phyloP scores from a whole-genome alignment of 2,888 invertebrate genomes.

The Alcis repandata region DNA sequence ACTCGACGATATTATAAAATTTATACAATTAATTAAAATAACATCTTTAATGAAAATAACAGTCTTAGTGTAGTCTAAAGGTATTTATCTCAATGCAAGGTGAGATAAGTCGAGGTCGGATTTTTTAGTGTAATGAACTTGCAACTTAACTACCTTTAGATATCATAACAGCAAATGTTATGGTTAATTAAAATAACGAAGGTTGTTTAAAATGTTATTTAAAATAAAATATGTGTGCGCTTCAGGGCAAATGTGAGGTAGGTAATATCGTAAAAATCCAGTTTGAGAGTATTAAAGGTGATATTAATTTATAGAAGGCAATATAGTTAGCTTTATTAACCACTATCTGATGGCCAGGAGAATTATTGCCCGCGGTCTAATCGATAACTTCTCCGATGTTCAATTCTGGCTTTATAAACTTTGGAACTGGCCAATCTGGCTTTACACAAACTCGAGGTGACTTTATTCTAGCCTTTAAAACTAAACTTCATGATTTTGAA shows the following conservation, averaged over 20 bases:
- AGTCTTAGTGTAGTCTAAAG: background rate
- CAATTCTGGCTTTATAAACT: too few species aligned
- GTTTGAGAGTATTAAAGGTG: background rate
- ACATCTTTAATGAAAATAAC: background rate
- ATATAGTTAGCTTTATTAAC: too few species aligned
- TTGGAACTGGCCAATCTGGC: too few species aligned
- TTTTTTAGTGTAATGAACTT: conserved; percentile 18
- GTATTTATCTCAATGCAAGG: conserved; percentile 22
- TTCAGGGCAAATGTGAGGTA: too few species aligned
- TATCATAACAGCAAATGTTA: conserved; percentile 8
- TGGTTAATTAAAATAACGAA: conserved; percentile 8
- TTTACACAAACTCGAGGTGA: too few species aligned
- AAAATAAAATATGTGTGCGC: background rate
- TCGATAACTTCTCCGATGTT: too few species aligned
- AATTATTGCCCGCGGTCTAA: too few species aligned
- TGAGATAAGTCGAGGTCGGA: conserved; percentile 16
- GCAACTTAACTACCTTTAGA: background rate
- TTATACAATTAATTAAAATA: background rate
- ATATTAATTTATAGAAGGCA: too few species aligned
- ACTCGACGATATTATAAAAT: background rate
- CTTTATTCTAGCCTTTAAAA: too few species aligned
- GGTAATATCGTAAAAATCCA: background rate
- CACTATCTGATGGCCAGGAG: too few species aligned
- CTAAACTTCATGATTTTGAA: too few species aligned
- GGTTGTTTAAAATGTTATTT: background rate